Evolutionary conservation across 1,140 invertebrate genomes (phyloP).

Genomic region (Drosophila serrata): DNA sequence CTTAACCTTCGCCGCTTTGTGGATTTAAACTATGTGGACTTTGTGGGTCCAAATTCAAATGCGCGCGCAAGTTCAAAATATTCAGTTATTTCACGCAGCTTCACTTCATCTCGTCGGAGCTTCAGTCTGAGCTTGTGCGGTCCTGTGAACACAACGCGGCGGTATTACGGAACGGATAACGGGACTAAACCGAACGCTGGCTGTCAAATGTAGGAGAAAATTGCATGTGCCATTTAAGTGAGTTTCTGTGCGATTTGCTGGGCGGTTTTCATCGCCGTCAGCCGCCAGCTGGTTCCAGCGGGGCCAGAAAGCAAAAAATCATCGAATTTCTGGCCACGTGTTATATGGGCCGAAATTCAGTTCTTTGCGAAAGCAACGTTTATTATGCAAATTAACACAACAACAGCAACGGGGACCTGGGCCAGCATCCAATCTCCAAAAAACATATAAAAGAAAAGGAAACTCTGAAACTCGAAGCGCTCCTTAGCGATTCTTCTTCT

Average conservation of each 20-base stretch:
- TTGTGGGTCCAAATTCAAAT: conserved; percentile 2
- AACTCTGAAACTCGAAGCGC: conserved; percentile 43
- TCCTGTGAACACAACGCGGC: conserved; percentile 66
- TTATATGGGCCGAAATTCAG: conserved; percentile 11
- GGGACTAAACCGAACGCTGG: conserved; percentile 39
- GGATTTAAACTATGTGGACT: conserved; percentile 6
- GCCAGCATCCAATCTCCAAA: conserved; percentile 71
- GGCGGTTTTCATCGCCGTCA: conserved; percentile 12
- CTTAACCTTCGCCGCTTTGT: conserved; percentile 3
- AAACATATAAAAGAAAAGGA: conserved; percentile 35
- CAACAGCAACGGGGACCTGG: conserved; percentile 25
- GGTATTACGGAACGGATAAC: conserved; percentile 45
- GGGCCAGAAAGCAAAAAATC: conserved; percentile 16
- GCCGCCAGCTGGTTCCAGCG: conserved; percentile 11
- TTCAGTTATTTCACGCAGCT: conserved; percentile 36
- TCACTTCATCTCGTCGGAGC: conserved; percentile 25
- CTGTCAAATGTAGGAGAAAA: conserved; percentile 45
- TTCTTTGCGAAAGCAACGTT: conserved; percentile 21
- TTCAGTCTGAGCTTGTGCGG: conserved; percentile 75
- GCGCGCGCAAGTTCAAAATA: conserved; percentile 6
- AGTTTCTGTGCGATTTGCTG: conserved; percentile 32
- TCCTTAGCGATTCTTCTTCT: conserved; percentile 20
- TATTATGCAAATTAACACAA: conserved; percentile 51
- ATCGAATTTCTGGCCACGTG: conserved; percentile 36
- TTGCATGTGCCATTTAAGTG: conserved; percentile 53